Evolutionary conservation across 2,797 vertebrate genomes (phyloP), one percentile per base, ranked within the genome.

Genomic region (Sebastes oblongus): DNA sequence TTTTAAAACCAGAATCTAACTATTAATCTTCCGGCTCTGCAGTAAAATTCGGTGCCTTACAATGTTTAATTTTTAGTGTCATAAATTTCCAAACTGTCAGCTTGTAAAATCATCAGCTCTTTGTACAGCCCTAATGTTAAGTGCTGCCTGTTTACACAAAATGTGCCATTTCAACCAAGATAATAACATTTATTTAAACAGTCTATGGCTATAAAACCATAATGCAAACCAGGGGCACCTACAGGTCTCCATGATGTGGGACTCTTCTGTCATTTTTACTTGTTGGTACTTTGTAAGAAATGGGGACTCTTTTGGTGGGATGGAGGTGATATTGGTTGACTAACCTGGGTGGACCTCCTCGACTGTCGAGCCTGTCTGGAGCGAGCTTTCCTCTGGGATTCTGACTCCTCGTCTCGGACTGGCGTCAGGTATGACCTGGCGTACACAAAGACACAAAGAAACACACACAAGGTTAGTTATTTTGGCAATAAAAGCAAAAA

Each of bases 341-440:
- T 73, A 88, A 97, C 98, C 97, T 99, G 98, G 27, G 98, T 99
- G 86, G 98, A 99, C 92, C 98, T 97, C 95, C 98, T 97, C 34
- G 98, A 98, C 94, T 99, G 98, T 82, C 98, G 97, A 78, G 98
- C 98, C 96, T 99, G 98, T 90, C 98, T 96, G 88, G 98, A 99
- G 90, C 97, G 97, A 91, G 98, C 98, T 96, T 97, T 99, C 95
- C 98, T 98, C 95, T 99, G 98, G 88, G 98, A 99, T 92, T 99
- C 98, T 0, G 98, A 99, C 86, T 99, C 98, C 95, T 99, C 98
- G 89, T 99, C 98, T 82, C 98, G 96, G 91, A 99, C 98, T 86
- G 98, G 98, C 88, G 98, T 99, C 95, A 99, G 97, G 94, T 99
- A 99, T 85, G 98, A 99, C 95, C 98, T 99, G 83, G 30, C 3